These are phyloP conservation scores for Apodemus speciosus DNA, from an alignment of 2,113 vertebrate genomes.

Conservation along the genomic window DNA sequence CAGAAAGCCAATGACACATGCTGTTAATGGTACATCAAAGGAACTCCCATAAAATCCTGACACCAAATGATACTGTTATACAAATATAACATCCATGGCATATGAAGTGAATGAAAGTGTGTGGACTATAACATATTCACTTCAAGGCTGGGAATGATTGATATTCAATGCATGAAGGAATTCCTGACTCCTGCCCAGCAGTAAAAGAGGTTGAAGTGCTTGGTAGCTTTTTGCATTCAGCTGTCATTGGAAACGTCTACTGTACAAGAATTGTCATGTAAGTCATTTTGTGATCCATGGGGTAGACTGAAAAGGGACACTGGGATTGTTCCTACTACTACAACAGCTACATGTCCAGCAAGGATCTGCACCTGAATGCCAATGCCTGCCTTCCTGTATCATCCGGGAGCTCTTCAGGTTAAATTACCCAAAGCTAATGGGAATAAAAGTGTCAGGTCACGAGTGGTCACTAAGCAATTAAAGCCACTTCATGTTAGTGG, in stretches of 20 bases:
- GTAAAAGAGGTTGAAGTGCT: neutral
- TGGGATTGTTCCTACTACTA: neutral
- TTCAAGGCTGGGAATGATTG: neutral
- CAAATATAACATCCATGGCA: neutral
- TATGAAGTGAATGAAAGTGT: neutral
- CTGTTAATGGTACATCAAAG: neutral
- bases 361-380: neutral
- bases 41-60: conserved; percentile 23
- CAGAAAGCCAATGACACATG: neutral
- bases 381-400: neutral
- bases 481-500: conserved; percentile 22
- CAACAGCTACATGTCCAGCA: neutral
- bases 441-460: conserved; percentile 7
- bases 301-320: neutral
- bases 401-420: neutral
- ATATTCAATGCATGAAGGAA: neutral
- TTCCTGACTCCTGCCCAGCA: neutral
- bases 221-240: conserved; percentile 24
- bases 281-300: neutral
- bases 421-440: neutral
- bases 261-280: neutral
- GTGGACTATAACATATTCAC: neutral
- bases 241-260: conserved; percentile 31
- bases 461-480: neutral
- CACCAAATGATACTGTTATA: neutral